A percentile compares a stretch with the other conserved stretches of the same genome.
phyloP scores from a whole-genome alignment of 2,797 vertebrate genomes.

The Danio aesculapii region DNA sequence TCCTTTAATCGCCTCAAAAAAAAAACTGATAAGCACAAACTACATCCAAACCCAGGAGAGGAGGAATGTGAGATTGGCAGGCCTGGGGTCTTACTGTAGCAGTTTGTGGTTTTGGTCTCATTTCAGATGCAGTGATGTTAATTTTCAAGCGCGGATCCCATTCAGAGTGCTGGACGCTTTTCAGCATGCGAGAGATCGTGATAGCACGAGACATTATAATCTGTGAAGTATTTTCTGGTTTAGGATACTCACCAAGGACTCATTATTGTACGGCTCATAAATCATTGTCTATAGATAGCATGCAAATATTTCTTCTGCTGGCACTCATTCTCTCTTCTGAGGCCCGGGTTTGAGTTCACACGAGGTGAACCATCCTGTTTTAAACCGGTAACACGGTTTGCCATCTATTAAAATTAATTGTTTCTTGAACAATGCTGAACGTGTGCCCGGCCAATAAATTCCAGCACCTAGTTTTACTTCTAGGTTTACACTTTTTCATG shows the following conservation, averaged over 20 bases:
- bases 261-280: constrained; percentile 37
- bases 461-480: not conserved
- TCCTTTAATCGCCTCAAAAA: constrained; percentile 33
- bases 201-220: constrained; percentile 16
- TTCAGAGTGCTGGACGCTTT: constrained; percentile 14
- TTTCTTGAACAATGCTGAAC: constrained; percentile 33
- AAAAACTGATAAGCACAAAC: constrained; percentile 12
- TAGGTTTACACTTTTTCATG: not conserved
- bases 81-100: not conserved
- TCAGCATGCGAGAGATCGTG: constrained; percentile 11
- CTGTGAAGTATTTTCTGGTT: constrained; percentile 41
- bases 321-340: constrained; percentile 36
- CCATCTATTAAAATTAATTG: constrained; percentile 36
- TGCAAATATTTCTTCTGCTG: constrained; percentile 38
- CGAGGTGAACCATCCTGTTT: constrained; percentile 37
- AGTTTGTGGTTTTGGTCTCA: constrained; percentile 41
- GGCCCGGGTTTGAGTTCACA: constrained; percentile 43
- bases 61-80: constrained; percentile 43
- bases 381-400: constrained; percentile 32
- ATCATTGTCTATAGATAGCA: constrained; percentile 52
- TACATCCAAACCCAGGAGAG: constrained; percentile 33
- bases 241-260: constrained; percentile 47
- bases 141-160: constrained; percentile 35
- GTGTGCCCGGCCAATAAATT: constrained; percentile 4
- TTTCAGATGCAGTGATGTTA: constrained; percentile 40